Base-by-base conservation (phyloP, 2,797 vertebrate genomes). In the Coreius guichenoti region DNA sequence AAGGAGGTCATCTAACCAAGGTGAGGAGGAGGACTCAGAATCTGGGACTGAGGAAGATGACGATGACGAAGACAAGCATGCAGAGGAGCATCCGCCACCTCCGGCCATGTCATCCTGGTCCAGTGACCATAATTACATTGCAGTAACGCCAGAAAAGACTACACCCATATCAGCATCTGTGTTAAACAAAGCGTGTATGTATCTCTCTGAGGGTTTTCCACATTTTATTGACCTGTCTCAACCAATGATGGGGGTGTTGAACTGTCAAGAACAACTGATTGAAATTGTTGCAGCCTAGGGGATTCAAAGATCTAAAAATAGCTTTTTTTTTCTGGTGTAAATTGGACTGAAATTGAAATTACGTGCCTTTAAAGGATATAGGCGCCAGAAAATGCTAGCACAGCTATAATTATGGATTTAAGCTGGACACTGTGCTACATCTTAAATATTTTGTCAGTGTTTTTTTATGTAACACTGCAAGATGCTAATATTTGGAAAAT, bases 121-220 rank as follows among this genome's bases (percentile, higher is more conserved):
- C 91, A 98, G 98, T 89, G 98, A 99, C 95, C 98, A 99, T 97
- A 99, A 99, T 97, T 99, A 99, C 97, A 99, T 98, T 96, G 98
- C 98, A 93, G 97, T 98, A 94, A 97, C 97, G 94, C 97, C 98
- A 93, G 98, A 99, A 97, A 97, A 97, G 97, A 97, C 97, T 96
- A 93, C 97, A 95, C 94, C 97, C 94, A 96, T 96, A 94, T 96
- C 98, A 95, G 93, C 98, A 92, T 94, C 98, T 96, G 95, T 98
- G 94, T 97, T 99, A 96, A 98, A 96, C 96, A 99, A 98, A 96
- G 93, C 95, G 98, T 99, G 98, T 99, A 99, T 97, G 98, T 99
- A 99, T 99, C 95, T 94, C 96, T 94, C 93, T 93, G 92, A 94
- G 93, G 93, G 94, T 93, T 91, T 95, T 88, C 83, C 87, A 90